Evolutionary conservation across 2,888 invertebrate genomes (phyloP).

Genomic region (Callimorpha dominula): DNA sequence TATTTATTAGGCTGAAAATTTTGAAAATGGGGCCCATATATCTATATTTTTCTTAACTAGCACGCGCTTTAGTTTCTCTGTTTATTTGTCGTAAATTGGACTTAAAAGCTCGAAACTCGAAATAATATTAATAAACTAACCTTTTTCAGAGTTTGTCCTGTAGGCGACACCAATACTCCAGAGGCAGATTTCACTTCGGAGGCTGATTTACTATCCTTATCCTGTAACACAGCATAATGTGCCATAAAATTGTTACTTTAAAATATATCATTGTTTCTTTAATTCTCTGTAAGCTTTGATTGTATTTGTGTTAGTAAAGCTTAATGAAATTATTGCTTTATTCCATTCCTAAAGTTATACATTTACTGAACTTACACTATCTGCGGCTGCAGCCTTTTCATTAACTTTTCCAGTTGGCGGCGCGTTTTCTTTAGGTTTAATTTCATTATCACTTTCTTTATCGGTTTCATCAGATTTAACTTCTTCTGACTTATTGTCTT

Average conservation of each 20-base stretch:
- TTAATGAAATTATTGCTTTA: too few species aligned
- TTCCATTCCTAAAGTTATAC: neutral
- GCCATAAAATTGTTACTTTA: neutral
- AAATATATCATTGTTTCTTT: neutral
- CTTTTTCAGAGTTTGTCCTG: slow-evolving; percentile 79
- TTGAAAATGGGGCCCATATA: neutral
- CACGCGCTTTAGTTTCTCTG: neutral
- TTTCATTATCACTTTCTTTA: slow-evolving; percentile 33
- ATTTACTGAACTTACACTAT: slow-evolving; percentile 6
- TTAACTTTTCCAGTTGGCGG: slow-evolving; percentile 27
- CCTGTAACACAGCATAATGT: slow-evolving; percentile 32
- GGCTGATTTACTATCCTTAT: slow-evolving; percentile 35
- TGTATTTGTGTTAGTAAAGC: too few species aligned
- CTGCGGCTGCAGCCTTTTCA: slow-evolving; percentile 22
- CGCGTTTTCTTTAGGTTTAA: slow-evolving; percentile 36
- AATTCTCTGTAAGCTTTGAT: too few species aligned
- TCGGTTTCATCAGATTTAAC: slow-evolving; percentile 37
- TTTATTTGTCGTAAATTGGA: neutral
- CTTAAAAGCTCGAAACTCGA: neutral
- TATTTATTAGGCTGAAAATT: neutral
- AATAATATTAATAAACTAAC: slow-evolving; percentile 50
- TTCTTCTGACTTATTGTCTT: slow-evolving; percentile 51
- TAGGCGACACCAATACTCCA: slow-evolving; percentile 68
- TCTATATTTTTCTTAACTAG: neutral
- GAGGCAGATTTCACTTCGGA: slow-evolving; percentile 34